Conservation (phyloP, 2,888 invertebrate species). For the Eupithecia tripunctaria region DNA sequence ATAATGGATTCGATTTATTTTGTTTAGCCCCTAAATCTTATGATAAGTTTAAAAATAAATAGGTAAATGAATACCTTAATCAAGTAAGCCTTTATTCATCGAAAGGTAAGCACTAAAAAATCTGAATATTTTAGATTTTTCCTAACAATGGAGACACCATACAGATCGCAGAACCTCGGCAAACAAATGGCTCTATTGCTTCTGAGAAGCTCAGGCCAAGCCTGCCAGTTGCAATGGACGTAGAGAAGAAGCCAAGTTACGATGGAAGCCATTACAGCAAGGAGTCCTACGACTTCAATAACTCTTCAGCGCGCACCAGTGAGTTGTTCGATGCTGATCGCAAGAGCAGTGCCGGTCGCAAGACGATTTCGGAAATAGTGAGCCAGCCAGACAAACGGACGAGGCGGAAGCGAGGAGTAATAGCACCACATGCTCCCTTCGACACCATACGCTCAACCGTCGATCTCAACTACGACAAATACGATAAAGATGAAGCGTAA, state of each 20-base stretch:
- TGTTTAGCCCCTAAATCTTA: neutral
- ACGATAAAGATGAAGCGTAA: slow-evolving; percentile 84
- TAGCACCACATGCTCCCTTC: slow-evolving; percentile 78
- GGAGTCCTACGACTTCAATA: slow-evolving; percentile 61
- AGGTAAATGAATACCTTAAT: neutral
- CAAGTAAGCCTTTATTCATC: neutral
- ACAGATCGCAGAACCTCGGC: slow-evolving; percentile 40
- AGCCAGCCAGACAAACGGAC: slow-evolving; percentile 59
- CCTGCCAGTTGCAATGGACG: slow-evolving; percentile 52
- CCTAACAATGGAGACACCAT: slow-evolving; percentile 52
- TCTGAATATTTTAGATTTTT: slow-evolving; percentile 19
- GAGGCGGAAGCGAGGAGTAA: slow-evolving; percentile 79
- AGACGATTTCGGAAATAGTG: slow-evolving; percentile 72
- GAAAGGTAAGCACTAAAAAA: neutral
- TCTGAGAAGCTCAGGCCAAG: slow-evolving; percentile 27
- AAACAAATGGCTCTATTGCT: slow-evolving; percentile 53
- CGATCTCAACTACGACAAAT: slow-evolving; percentile 81
- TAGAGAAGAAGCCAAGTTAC: slow-evolving; percentile 64
- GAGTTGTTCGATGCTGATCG: slow-evolving; percentile 51
- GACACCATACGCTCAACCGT: slow-evolving; percentile 69
- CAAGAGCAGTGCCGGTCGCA: slow-evolving; percentile 66
- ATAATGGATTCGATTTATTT: neutral
- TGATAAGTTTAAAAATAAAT: neutral
- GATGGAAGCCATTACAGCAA: slow-evolving; percentile 63
- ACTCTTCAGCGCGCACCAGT: slow-evolving; percentile 29